Base-by-base conservation (phyloP, 2,113 vertebrate species). In the Lasiurus cinereus region DNA sequence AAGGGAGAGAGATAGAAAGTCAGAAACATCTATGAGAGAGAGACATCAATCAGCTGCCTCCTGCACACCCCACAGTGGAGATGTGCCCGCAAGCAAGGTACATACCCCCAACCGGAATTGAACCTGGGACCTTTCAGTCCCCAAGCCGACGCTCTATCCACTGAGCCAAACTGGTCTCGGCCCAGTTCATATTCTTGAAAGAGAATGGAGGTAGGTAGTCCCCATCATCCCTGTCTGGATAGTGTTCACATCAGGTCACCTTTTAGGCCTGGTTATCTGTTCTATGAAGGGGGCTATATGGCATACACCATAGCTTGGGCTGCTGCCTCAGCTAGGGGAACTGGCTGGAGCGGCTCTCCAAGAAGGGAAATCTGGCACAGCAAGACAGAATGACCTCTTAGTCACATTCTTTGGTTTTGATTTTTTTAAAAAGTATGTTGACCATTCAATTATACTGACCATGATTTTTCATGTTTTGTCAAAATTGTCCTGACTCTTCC, bases 401-500 rank as follows among this genome's bases (percentile, higher is more conserved):
- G 56, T 11, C 22, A 88, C 22, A 31, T 31, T 80, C 43, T 54
- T 67, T 43, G 66, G 7, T 43, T 36, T 64, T 50, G 39, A 56
- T 33, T 56, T 69, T 56, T 6, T 21, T 19, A 19, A 9, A 3
- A 84, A 74, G 19, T 9, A 27, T n/a, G 48, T 14, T 54, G 43
- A 83, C 21, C 15, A 33, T 18, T 39, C 39, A 39, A 39, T 39
- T 39, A 39, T 39, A 39, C 39, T 39, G 39, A 39, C 39, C 39
- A 39, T 39, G 3, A 39, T 39, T 94, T 66, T 84, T 92, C 5
- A 67, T 46, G n/a, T 46, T 83, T 88, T 80, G 21, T 74, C 1
- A 72, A 93, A 96, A 89, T 93, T 91, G 70, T 91, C n/a, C 31
- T 21, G 6, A n/a, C 39, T 70, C 27, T 69, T 92, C 91, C 21